These are phyloP conservation scores for Wiebesia pumilae DNA, from an alignment of 1,140 invertebrate genomes.

Conservation along the genomic window DNA sequence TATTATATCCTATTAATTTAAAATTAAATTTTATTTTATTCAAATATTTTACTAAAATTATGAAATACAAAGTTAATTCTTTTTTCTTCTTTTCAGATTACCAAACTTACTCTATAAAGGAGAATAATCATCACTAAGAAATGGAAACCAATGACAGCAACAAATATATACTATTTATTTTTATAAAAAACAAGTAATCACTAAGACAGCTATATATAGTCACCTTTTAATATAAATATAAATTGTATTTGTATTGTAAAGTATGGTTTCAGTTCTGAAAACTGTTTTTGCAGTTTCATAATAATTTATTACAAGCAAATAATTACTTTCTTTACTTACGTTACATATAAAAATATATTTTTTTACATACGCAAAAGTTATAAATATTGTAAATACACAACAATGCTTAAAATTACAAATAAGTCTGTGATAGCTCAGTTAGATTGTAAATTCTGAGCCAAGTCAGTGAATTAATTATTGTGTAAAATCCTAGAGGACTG, in stretches of 20 bases:
- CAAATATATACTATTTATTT: neutral
- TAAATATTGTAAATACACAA: constrained; percentile 23
- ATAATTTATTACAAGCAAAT: neutral
- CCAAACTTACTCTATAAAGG: neutral
- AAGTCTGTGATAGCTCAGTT: constrained; percentile 36
- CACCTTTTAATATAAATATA: neutral
- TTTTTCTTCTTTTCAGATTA: constrained; percentile 43
- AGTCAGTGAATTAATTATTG: neutral
- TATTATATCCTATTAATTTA: neutral
- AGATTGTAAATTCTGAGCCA: constrained; percentile 3
- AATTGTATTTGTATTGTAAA: neutral
- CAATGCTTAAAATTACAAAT: constrained; percentile 7
- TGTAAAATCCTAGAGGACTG: constrained; percentile 18
- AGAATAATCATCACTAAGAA: constrained; percentile 20
- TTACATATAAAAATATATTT: neutral
- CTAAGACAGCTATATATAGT: too few relatives aligned
- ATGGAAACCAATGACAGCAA: neutral
- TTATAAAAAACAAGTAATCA: too few relatives aligned
- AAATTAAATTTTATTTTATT: neutral
- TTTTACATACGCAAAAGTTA: neutral
- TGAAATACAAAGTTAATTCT: constrained; percentile 31
- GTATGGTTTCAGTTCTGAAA: neutral
- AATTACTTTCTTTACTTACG: neutral
- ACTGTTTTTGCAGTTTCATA: neutral
- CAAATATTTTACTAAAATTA: too few relatives aligned